Percentiles rank a stretch among this genome's conserved stretches.
Evolutionary conservation across 2,113 vertebrate genomes (phyloP).

Genomic region (Neoarius graeffei): DNA sequence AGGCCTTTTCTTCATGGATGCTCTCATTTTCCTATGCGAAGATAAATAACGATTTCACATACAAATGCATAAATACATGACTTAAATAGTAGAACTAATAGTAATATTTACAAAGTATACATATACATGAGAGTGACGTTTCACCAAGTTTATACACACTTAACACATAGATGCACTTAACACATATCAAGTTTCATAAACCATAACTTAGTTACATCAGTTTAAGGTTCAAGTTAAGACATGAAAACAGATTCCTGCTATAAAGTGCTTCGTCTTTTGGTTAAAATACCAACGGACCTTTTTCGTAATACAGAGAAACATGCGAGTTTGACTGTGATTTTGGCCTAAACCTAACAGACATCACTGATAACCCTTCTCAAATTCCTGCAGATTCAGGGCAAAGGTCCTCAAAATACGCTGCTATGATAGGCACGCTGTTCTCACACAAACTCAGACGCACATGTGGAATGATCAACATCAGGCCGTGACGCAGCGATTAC

Average conservation of each 20-base stretch:
- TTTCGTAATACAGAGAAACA: slow-evolving; percentile 33
- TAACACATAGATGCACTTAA: slow-evolving; percentile 57
- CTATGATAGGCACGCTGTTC: slow-evolving; percentile 39
- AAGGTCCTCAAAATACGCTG: slow-evolving; percentile 44
- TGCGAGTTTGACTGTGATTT: neutral
- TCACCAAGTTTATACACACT: slow-evolving; percentile 53
- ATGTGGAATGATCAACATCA: slow-evolving; percentile 1
- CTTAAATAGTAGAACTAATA: slow-evolving; percentile 63
- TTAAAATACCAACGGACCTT: slow-evolving; percentile 54
- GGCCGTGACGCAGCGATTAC: slow-evolving; percentile 29
- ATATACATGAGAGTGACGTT: slow-evolving; percentile 38
- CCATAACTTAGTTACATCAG: slow-evolving; percentile 53
- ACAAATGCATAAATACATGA: slow-evolving; percentile 67
- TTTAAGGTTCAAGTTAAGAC: slow-evolving; percentile 61
- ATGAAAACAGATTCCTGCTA: slow-evolving; percentile 45
- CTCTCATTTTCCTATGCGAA: slow-evolving; percentile 43
- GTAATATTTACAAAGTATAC: slow-evolving; percentile 57
- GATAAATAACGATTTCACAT: slow-evolving; percentile 72
- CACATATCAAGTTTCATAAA: slow-evolving; percentile 55
- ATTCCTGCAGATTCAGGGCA: slow-evolving; percentile 28
- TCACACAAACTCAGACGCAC: slow-evolving; percentile 44
- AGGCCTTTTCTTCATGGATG: slow-evolving; percentile 41
- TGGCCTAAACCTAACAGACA: neutral
- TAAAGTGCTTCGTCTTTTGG: slow-evolving; percentile 71
- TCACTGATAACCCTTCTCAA: neutral